A percentile compares a stretch with the other conserved stretches of the same genome.
These are phyloP conservation scores for Manacus vitellinus DNA, from an alignment of 2,113 vertebrate genomes.

Conservation along the genomic window DNA sequence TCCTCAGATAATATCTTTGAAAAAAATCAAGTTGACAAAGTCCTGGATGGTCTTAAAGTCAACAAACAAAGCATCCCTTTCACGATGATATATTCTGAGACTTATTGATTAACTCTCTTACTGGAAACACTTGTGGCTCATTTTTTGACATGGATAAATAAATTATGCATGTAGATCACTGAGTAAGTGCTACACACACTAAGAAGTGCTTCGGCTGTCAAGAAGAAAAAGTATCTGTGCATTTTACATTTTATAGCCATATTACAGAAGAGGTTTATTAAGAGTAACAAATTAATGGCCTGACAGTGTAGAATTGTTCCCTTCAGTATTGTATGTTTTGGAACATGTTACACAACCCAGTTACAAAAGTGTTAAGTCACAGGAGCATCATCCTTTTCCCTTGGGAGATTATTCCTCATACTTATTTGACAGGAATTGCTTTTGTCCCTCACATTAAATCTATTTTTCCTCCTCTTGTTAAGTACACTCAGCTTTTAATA, in stretches of 20 bases:
- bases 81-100: neutral
- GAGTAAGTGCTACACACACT: neutral
- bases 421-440: neutral
- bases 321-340: neutral
- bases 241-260: neutral
- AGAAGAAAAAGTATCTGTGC: neutral
- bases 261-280: neutral
- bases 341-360: neutral
- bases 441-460: neutral
- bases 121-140: neutral
- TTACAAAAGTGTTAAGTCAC: neutral
- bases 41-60: neutral
- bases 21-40: constrained; percentile 2
- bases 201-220: neutral
- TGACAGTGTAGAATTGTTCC: neutral
- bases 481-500: neutral
- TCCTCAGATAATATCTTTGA: neutral
- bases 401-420: neutral
- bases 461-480: neutral
- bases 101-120: neutral
- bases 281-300: neutral
- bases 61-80: neutral
- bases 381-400: neutral
- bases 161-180: neutral
- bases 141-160: neutral